A percentile compares a stretch with the other conserved stretches of the same genome.
phyloP scores from a whole-genome alignment of 37 sponge, comb jelly and placozoan species.

The Hormiphora californensis region DNA sequence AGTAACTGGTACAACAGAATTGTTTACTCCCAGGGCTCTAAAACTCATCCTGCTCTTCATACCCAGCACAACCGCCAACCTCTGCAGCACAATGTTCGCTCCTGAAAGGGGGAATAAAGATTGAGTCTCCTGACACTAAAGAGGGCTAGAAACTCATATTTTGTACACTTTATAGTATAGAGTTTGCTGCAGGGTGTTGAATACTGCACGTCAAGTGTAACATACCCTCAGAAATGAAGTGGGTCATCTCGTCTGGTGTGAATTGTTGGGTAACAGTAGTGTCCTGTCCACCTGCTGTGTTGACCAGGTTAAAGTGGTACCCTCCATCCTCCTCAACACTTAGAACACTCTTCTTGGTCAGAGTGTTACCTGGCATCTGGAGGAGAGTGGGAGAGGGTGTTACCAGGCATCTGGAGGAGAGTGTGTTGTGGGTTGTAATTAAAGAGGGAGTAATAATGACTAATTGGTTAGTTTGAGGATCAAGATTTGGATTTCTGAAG shows the following conservation, averaged over 20 bases:
- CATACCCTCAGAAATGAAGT: conserved; percentile 40
- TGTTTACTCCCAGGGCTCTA: not conserved
- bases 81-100: conserved; percentile 24
- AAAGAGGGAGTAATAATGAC: too few relatives aligned
- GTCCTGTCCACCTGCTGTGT: conserved; percentile 5
- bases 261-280: conserved; percentile 1
- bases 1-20: not conserved
- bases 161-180: too few relatives aligned
- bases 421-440: too few relatives aligned
- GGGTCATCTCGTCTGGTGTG: not conserved
- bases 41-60: conserved; percentile 1
- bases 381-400: too few relatives aligned
- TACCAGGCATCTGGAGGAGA: too few relatives aligned
- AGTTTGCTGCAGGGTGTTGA: too few relatives aligned
- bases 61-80: conserved; percentile 1
- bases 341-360: not conserved
- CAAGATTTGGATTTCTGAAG: too few relatives aligned
- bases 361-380: conserved; percentile 51
- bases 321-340: not conserved
- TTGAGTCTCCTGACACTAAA: too few relatives aligned
- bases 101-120: not conserved
- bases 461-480: too few relatives aligned
- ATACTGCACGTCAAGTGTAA: too few relatives aligned
- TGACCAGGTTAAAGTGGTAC: not conserved
- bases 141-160: too few relatives aligned